Evolutionary conservation across 2,113 vertebrate genomes (phyloP), one percentile per base, ranked within the genome.

Genomic region (Chionodraco myersi): DNA sequence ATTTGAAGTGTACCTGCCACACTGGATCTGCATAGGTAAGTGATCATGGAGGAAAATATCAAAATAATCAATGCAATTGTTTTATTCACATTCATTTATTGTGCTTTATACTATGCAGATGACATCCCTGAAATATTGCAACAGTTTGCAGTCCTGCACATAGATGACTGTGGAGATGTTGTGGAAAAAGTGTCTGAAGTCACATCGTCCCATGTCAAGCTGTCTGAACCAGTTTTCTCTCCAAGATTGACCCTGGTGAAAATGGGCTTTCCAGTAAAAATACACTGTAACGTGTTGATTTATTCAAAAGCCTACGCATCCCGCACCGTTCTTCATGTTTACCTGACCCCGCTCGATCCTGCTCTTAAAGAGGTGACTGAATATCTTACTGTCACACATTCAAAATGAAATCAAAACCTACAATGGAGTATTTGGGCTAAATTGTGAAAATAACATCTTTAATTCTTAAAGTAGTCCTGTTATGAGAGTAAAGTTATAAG

Each of bases 21-120:
- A 88, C 73, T 83, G 80, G 83, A 63, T 86, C 72, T 76, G 62
- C 68, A 62, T 75, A 1, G 66, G 86, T 88, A 21, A 67, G 77
- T 52, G 11, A 21, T 49, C 49, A 53, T 54, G 15, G 34, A 18
- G 15, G 36, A 10, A 0, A 23, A 18, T 36, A 0, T 9, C 3
- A 12, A 61, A 30, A 47, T 18, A 57, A 21, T 23, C 6, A 5
- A 44, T 84, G 12, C 18, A 45, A 0, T 34, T 2, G 0, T 10
- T 8, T 21, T 68, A 11, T 47, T 15, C 45, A 63, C 41, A 48
- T 13, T 64, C 10, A 51, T 49, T 65, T 5, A 53, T 3, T 73
- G n/a, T 57, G 26, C 15, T 73, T 9, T 48, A 3, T 74, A 65
- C 34, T 60, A n/a, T 74, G n/a, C 54, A 87, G 85, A 73, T 3